Percentiles rank a stretch among this genome's conserved stretches.
phyloP scores from a whole-genome alignment of 2,888 invertebrate genomes.

The Petrolisthes cinctipes region DNA sequence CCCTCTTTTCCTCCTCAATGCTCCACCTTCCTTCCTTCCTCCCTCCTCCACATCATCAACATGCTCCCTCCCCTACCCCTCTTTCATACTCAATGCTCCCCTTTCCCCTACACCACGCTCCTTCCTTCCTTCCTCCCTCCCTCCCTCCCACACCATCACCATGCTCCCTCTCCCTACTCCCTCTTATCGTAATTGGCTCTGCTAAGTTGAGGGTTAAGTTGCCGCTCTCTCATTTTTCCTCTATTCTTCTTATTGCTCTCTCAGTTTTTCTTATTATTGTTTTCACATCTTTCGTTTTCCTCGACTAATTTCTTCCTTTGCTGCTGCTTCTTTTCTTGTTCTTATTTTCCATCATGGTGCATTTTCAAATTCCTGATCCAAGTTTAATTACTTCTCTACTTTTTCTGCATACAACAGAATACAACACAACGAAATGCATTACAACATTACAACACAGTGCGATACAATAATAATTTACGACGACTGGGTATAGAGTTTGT shows the following conservation, averaged over 20 bases:
- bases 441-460: too few relatives aligned
- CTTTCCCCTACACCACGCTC: neutral
- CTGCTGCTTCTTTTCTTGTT: neutral
- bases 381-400: too few relatives aligned
- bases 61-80: neutral
- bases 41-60: neutral
- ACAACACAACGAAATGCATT: too few relatives aligned
- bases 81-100: neutral
- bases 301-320: neutral
- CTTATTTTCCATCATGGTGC: neutral
- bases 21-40: neutral
- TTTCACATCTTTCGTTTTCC: neutral
- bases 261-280: neutral
- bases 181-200: conserved; percentile 18
- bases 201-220: conserved; percentile 16
- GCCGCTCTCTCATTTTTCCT: neutral
- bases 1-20: neutral
- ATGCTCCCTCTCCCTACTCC: neutral
- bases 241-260: neutral
- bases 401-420: too few relatives aligned
- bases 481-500: too few relatives aligned
- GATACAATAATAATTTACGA: too few relatives aligned
- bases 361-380: too few relatives aligned
- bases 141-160: neutral
- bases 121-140: neutral